phyloP scores from a whole-genome alignment of 2,797 vertebrate species.

The Pogoniulus pusillus region DNA sequence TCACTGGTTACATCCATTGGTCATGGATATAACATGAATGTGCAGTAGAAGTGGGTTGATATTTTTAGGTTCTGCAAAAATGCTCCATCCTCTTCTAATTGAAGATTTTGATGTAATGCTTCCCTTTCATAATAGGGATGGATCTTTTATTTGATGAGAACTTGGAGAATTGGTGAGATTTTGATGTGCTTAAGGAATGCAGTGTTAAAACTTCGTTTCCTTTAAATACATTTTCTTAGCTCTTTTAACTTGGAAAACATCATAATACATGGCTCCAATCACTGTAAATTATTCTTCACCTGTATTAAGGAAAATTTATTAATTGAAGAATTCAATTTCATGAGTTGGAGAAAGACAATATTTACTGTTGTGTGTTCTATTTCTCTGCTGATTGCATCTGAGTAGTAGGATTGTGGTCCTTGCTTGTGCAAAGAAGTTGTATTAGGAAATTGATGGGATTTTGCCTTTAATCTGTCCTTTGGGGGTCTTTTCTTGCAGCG shows the following conservation, averaged over 20 bases:
- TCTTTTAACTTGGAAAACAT: not conserved
- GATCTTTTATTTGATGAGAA: not conserved
- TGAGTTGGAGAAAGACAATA: not conserved
- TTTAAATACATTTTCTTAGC: not conserved
- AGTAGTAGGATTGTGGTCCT: not conserved
- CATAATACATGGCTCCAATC: not conserved
- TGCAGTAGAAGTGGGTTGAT: not conserved
- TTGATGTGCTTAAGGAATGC: not conserved
- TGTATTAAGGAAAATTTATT: not conserved
- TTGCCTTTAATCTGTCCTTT: not conserved
- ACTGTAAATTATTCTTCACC: not conserved
- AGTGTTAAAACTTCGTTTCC: not conserved
- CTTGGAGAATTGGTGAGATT: not conserved
- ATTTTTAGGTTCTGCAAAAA: not conserved
- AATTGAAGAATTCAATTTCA: not conserved
- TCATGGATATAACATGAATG: not conserved
- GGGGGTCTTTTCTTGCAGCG: not conserved
- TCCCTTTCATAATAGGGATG: not conserved
- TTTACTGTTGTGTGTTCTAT: not conserved
- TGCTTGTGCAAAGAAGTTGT: not conserved
- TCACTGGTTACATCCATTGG: not conserved
- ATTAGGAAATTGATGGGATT: not conserved
- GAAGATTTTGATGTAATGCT: not conserved
- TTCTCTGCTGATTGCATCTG: not conserved
- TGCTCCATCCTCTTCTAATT: not conserved